Percentiles rank a stretch among this genome's conserved stretches.
These are phyloP conservation scores for Halictus rubicundus DNA, from an alignment of 1,140 invertebrate genomes.

Conservation along the genomic window DNA sequence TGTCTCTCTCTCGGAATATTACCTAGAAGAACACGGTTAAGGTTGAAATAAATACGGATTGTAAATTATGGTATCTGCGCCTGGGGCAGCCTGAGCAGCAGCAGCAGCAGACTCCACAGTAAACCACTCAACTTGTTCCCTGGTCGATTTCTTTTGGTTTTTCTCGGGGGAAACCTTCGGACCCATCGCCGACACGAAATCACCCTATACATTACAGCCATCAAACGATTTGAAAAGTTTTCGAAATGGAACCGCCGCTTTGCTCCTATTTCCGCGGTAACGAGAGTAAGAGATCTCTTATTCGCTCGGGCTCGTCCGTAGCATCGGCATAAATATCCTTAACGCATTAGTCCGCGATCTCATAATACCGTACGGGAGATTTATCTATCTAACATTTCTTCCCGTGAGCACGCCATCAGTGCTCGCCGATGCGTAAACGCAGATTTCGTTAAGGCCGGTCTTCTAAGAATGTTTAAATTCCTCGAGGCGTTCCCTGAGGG, in stretches of 20 bases:
- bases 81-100: neutral
- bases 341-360: conserved; percentile 22
- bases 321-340: conserved; percentile 18
- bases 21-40: no score
- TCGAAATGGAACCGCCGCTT: neutral
- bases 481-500: conserved; percentile 42
- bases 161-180: neutral
- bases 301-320: neutral
- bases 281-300: neutral
- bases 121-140: neutral
- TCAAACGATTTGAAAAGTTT: neutral
- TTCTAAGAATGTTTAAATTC: conserved; percentile 31
- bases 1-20: no score
- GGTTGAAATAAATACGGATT: neutral
- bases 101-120: no score
- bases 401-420: neutral
- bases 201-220: neutral
- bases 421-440: conserved; percentile 42
- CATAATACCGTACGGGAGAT: conserved; percentile 21
- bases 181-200: neutral
- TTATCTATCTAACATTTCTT: conserved; percentile 45
- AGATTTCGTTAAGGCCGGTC: conserved; percentile 31
- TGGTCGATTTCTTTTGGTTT: neutral
- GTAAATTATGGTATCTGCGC: neutral
- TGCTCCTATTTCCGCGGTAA: neutral